Evolutionary conservation across 2,113 vertebrate genomes (phyloP), one percentile per base, ranked within the genome.

Genomic region (Labeo catla): DNA sequence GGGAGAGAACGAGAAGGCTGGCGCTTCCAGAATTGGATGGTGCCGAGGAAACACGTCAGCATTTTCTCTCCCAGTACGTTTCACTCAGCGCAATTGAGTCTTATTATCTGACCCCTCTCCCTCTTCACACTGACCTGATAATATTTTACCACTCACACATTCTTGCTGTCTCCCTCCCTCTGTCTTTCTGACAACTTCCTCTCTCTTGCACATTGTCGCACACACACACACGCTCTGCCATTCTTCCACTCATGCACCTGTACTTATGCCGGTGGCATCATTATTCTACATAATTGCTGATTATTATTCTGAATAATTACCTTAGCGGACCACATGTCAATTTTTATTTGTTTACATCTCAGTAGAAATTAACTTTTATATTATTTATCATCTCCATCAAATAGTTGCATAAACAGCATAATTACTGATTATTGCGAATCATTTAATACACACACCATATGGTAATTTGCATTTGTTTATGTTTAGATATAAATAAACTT

Each of bases 21-120:
- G 47, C 66, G 87, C 86, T 50, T 70, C 49, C 43, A 70, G 86
- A 87, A 87, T 87, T 89, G 88, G 80, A 87, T 79, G 82, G 76
- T 87, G 50, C 28, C 80, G 86, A 89, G 86, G 54, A 23, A 79
- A 78, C 36, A 81, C 84, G 88, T 89, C 88, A 89, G 88, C 89
- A 85, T 88, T 87, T 90, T 90, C 84, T 84, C 34, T 77, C 89
- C 83, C 73, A 87, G 85, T 87, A 81, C 28, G 65, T 80, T 87
- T 87, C 84, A 88, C 87, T 88, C 87, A 85, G 83, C 89, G 65
- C 84, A 57, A 89, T 89, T 89, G 88, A 89, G 88, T 89, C 88
- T 89, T 89, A 89, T 89, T 89, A 87, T 89, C 54, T 89, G 88
- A 89, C 88, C 88, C 77, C 79, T 23, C 88, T 89, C 86, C 84